A percentile compares a stretch with the other conserved stretches of the same genome.
These are phyloP conservation scores for Campylomormyrus numenius DNA, from an alignment of 2,113 vertebrate genomes.

Conservation along the genomic window DNA sequence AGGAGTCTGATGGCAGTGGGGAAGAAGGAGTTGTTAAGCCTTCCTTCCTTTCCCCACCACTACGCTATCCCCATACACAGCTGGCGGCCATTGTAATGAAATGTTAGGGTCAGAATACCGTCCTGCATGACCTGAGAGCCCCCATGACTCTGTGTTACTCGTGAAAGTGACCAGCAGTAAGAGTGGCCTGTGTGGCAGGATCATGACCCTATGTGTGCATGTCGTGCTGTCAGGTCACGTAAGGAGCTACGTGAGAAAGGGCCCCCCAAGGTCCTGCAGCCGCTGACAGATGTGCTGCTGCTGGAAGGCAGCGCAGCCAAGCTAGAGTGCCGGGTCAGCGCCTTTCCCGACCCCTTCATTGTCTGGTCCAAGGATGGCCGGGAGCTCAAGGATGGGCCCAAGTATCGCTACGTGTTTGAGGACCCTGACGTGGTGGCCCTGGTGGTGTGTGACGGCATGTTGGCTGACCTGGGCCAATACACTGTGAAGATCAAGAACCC, in stretches of 20 bases:
- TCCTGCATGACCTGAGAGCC: neutral
- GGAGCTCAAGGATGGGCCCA: slow-evolving; percentile 53
- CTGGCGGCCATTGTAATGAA: neutral
- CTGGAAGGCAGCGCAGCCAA: slow-evolving; percentile 55
- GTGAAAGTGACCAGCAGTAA: neutral
- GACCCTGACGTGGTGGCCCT: slow-evolving; percentile 54
- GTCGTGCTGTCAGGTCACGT: slow-evolving; percentile 31
- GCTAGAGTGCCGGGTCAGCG: slow-evolving; percentile 51
- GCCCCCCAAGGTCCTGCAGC: slow-evolving; percentile 51
- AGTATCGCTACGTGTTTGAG: slow-evolving; percentile 54
- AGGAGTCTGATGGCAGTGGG: too few relatives aligned
- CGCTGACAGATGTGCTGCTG: slow-evolving; percentile 53
- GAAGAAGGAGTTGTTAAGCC: too few relatives aligned
- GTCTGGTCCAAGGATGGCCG: slow-evolving; percentile 52
- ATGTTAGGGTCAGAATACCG: neutral
- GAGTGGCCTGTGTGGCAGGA: neutral
- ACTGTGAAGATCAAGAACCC: slow-evolving; percentile 54
- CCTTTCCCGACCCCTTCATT: slow-evolving; percentile 55
- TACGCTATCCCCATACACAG: neutral
- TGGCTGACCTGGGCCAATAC: slow-evolving; percentile 53
- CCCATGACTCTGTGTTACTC: neutral
- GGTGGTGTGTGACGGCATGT: slow-evolving; percentile 47
- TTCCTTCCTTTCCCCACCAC: neutral
- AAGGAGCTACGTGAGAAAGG: slow-evolving; percentile 54
- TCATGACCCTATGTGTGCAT: neutral